These are phyloP conservation scores for Ceratosolen fusciceps DNA, from an alignment of 1,140 invertebrate species.

Conservation along the genomic window DNA sequence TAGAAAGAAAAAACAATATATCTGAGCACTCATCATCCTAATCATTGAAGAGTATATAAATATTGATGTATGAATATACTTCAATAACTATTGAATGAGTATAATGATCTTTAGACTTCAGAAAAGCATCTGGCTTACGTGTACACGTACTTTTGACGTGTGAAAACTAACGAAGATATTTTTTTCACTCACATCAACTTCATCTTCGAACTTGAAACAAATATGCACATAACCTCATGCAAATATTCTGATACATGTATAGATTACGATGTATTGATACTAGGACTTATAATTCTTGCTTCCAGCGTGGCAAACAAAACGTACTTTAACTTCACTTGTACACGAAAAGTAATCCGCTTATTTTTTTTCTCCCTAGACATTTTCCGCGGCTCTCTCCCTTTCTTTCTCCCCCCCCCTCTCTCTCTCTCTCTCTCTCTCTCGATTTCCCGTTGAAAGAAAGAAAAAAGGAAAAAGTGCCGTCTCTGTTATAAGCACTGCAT, in stretches of 20 bases:
- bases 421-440: constrained; percentile 6
- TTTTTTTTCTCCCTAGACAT: neutral
- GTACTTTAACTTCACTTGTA: constrained; percentile 47
- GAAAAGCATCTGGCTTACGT: neutral
- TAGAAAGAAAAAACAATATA: too few species aligned
- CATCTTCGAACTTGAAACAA: constrained; percentile 48
- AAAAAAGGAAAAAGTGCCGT: constrained; percentile 36
- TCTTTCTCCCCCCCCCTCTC: neutral
- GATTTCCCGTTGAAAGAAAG: constrained; percentile 24
- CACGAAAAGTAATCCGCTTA: constrained; percentile 26
- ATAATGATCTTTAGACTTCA: neutral
- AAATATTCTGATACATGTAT: neutral
- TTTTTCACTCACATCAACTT: neutral
- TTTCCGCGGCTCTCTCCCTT: neutral
- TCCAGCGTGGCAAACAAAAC: constrained; percentile 60
- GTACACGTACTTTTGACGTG: constrained; percentile 50
- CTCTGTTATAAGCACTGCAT: constrained; percentile 36
- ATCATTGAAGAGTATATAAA: neutral
- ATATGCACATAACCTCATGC: constrained; percentile 21
- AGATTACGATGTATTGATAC: constrained; percentile 61
- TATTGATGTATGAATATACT: neutral
- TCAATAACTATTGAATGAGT: neutral
- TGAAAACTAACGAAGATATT: constrained; percentile 41
- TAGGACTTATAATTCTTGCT: constrained; percentile 64
- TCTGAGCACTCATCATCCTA: too few species aligned